These are phyloP conservation scores for Poeciliopsis turneri DNA, from an alignment of 2,797 vertebrate genomes.

Conservation along the genomic window DNA sequence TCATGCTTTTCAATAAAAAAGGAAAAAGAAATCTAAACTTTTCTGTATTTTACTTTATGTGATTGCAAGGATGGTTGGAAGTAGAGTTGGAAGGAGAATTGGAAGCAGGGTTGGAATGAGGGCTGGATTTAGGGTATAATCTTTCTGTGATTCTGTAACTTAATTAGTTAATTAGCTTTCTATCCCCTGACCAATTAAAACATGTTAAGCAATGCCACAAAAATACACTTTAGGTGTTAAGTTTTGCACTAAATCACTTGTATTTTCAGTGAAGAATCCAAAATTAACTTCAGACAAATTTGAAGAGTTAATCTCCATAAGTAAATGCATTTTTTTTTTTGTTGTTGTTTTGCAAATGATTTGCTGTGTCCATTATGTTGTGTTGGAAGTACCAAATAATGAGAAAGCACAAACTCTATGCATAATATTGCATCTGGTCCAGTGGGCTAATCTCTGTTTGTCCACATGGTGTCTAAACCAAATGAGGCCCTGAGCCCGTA, in stretches of 20 bases:
- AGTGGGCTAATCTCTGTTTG: constrained; percentile 50
- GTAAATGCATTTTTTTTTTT: neutral
- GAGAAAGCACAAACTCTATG: constrained; percentile 18
- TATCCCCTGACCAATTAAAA: neutral
- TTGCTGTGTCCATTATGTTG: constrained; percentile 2
- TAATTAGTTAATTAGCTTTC: neutral
- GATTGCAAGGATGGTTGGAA: too few species aligned
- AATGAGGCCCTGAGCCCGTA: constrained; percentile 19
- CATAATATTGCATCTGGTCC: constrained; percentile 14
- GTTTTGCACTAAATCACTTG: too few species aligned
- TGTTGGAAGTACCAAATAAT: constrained; percentile 15
- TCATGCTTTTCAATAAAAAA: neutral
- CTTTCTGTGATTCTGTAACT: neutral
- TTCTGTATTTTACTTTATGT: neutral
- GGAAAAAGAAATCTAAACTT: neutral
- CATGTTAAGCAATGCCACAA: neutral
- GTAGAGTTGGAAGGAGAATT: too few species aligned
- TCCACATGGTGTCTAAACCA: constrained; percentile 39
- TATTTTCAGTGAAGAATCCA: neutral
- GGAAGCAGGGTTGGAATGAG: too few species aligned
- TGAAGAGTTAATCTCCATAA: neutral
- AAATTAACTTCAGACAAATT: neutral
- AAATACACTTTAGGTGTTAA: neutral
- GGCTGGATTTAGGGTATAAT: too few species aligned
- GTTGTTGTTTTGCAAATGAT: neutral